These are phyloP conservation scores for Selene dorsalis DNA, from an alignment of 2,797 vertebrate species.

Conservation along the genomic window DNA sequence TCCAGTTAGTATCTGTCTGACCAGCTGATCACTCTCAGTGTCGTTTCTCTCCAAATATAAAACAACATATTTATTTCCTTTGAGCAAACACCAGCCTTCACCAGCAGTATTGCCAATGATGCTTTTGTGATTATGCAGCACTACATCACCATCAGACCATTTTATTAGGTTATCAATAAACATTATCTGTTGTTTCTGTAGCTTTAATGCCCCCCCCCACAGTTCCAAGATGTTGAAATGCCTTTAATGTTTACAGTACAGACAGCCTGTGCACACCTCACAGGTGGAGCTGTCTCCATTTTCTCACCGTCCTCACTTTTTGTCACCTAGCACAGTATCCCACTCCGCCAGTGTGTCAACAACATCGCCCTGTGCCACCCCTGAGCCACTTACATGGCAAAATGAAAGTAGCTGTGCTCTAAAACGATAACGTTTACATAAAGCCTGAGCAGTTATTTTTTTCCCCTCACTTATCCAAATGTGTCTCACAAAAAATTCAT, in stretches of 20 bases:
- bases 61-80: not conserved
- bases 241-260: conserved; percentile 28
- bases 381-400: conserved; percentile 58
- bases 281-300: conserved; percentile 2
- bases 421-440: conserved; percentile 75
- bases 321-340: conserved; percentile 44
- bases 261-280: conserved; percentile 6
- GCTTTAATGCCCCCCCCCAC: not conserved
- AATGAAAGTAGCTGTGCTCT: conserved; percentile 60
- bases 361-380: conserved; percentile 54
- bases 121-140: not conserved
- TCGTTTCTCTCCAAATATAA: not conserved
- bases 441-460: conserved; percentile 58
- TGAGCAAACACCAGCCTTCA: not conserved
- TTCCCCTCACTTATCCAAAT: conserved; percentile 59
- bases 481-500: conserved; percentile 84
- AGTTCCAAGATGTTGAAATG: conserved; percentile 11
- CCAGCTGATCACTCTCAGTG: not conserved
- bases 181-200: not conserved
- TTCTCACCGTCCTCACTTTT: conserved; percentile 14
- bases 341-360: conserved; percentile 57
- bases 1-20: not conserved
- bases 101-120: not conserved
- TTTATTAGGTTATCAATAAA: not conserved
- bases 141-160: not conserved